Percentiles rank a stretch among this genome's conserved stretches.
phyloP scores from a whole-genome alignment of 2,888 invertebrate species.

The Apoderus coryli region DNA sequence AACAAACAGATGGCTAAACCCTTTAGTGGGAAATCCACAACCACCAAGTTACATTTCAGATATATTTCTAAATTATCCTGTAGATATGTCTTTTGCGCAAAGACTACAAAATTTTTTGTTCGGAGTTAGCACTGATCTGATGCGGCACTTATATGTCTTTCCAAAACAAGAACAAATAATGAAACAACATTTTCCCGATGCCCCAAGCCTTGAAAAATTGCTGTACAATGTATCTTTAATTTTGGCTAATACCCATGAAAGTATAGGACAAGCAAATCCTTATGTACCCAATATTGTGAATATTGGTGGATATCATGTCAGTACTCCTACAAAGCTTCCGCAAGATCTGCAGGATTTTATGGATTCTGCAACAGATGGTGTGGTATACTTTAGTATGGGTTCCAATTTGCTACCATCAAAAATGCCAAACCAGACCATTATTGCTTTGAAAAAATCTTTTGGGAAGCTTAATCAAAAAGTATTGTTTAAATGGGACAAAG shows the following conservation, averaged over 20 bases:
- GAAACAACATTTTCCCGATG: slow-evolving; percentile 18
- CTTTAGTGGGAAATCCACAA: slow-evolving; percentile 34
- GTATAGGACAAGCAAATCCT: slow-evolving; percentile 34
- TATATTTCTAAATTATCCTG: slow-evolving; percentile 29
- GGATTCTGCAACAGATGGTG: slow-evolving; percentile 23
- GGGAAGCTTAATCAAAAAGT: slow-evolving; percentile 44
- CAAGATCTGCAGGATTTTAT: slow-evolving; percentile 18
- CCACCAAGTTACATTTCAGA: slow-evolving; percentile 38
- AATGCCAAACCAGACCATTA: slow-evolving; percentile 35
- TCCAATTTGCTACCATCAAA: slow-evolving; percentile 40
- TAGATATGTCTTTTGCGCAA: slow-evolving; percentile 37
- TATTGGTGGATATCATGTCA: slow-evolving; percentile 39
- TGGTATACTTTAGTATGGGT: slow-evolving; percentile 44
- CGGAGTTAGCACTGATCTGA: slow-evolving; percentile 13
- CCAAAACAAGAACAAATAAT: slow-evolving; percentile 19
- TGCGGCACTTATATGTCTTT: slow-evolving; percentile 15
- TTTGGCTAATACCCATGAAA: slow-evolving; percentile 33
- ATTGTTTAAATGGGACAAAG: slow-evolving; percentile 56
- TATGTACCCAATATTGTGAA: slow-evolving; percentile 40
- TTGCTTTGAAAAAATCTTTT: slow-evolving; percentile 41
- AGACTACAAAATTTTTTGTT: slow-evolving; percentile 37
- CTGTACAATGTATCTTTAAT: slow-evolving; percentile 22
- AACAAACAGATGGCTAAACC: slow-evolving; percentile 33
- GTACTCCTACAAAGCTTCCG: slow-evolving; percentile 21
- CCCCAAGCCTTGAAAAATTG: slow-evolving; percentile 19